Evolutionary conservation across 2,797 vertebrate species (phyloP).

Genomic region (Sebastes miniatus): DNA sequence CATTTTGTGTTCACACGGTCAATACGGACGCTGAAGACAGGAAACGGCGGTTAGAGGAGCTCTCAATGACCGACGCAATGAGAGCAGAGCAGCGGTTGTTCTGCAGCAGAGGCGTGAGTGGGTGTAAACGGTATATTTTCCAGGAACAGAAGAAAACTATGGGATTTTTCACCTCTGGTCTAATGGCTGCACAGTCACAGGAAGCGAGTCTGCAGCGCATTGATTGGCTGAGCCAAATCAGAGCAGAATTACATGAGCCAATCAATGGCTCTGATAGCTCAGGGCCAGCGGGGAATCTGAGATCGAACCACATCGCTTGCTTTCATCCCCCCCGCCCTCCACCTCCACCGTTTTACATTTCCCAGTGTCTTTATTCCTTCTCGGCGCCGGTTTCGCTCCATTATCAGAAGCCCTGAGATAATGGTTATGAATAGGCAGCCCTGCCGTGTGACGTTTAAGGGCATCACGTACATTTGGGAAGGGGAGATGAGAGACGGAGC

Average conservation of each 20-base stretch:
- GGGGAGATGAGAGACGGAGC: conserved; percentile 44
- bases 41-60: not conserved
- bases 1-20: not conserved
- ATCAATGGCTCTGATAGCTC: conserved; percentile 85
- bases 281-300: conserved; percentile 73
- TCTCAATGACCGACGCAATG: not conserved
- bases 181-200: conserved; percentile 73
- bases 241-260: conserved; percentile 85
- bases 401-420: conserved; percentile 38
- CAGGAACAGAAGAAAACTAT: conserved; percentile 30
- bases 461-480: conserved; percentile 38
- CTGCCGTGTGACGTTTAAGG: conserved; percentile 53
- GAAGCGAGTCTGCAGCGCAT: conserved; percentile 71
- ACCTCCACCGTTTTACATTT: conserved; percentile 35
- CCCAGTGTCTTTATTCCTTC: conserved; percentile 26
- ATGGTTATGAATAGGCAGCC: conserved; percentile 47
- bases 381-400: not conserved
- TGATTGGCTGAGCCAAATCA: conserved; percentile 82
- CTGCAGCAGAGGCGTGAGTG: not conserved
- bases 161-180: conserved; percentile 41
- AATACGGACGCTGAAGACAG: not conserved
- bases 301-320: conserved; percentile 57
- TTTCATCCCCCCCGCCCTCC: conserved; percentile 9
- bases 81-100: not conserved
- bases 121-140: conserved; percentile 11